Percentiles rank a stretch among this genome's conserved stretches.
phyloP scores from a whole-genome alignment of 1,140 invertebrate genomes.

The Leguminivora glycinivorella region DNA sequence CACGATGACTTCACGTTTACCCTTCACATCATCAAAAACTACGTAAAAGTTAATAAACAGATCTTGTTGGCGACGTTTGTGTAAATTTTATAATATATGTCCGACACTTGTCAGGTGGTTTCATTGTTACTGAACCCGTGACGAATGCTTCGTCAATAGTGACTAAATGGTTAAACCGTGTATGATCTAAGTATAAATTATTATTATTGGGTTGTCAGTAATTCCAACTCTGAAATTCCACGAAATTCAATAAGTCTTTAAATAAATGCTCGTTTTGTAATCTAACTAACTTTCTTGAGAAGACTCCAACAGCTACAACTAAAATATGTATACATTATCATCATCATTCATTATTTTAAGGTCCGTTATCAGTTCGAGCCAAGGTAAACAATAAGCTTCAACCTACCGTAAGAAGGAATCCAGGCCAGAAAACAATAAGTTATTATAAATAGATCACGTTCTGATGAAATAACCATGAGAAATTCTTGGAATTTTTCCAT shows the following conservation, averaged over 20 bases:
- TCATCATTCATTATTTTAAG: background rate
- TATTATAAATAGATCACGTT: no score
- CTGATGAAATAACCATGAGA: no score
- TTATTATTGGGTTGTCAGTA: conserved; percentile 2
- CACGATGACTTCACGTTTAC: background rate
- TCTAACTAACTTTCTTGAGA: no score
- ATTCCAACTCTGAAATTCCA: background rate
- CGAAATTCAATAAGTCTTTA: no score
- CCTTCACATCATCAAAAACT: background rate
- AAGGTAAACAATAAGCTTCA: no score
- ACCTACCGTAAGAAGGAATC: no score
- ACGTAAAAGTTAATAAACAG: conserved; percentile 8
- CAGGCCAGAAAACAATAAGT: no score
- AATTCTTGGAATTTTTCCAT: no score
- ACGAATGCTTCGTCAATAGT: conserved; percentile 14
- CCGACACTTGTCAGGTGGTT: background rate
- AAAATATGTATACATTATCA: no score
- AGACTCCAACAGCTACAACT: no score
- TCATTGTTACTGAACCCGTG: conserved; percentile 4
- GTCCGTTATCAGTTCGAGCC: background rate
- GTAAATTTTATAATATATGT: conserved; percentile 6
- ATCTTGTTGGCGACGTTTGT: background rate
- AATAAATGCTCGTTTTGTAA: no score
- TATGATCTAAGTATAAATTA: background rate
- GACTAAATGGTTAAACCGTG: conserved; percentile 10